These are phyloP conservation scores for Ariolimax columbianus DNA, from an alignment of 2,888 invertebrate genomes.

Conservation along the genomic window DNA sequence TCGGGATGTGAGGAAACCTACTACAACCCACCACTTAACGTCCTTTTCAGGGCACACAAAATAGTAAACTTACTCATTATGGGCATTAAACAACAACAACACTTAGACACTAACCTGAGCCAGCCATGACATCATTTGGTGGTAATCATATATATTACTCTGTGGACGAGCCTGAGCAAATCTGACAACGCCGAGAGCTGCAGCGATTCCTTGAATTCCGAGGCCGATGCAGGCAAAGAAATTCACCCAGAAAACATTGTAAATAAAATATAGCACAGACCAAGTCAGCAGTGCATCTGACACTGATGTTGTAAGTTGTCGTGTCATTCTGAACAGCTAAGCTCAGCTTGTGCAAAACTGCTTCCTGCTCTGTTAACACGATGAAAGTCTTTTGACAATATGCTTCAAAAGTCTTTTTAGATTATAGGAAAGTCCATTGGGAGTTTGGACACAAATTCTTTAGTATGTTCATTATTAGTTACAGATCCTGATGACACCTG, in stretches of 20 bases:
- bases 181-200: slow-evolving; percentile 67
- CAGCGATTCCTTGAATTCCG: slow-evolving; percentile 69
- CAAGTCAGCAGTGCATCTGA: slow-evolving; percentile 71
- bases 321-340: slow-evolving; percentile 57
- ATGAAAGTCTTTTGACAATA: background rate
- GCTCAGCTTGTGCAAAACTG: background rate
- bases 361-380: too few relatives aligned
- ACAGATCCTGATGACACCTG: too few relatives aligned
- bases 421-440: too few relatives aligned
- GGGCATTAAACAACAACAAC: background rate
- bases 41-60: too few relatives aligned
- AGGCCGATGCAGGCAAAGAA: slow-evolving; percentile 66
- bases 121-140: slow-evolving; percentile 50
- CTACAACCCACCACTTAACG: too few relatives aligned
- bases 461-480: too few relatives aligned
- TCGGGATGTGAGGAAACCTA: too few relatives aligned
- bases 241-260: slow-evolving; percentile 55
- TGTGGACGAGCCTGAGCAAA: slow-evolving; percentile 66
- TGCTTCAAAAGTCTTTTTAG: background rate
- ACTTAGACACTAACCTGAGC: slow-evolving; percentile 41
- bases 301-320: slow-evolving; percentile 70
- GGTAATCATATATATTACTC: slow-evolving; percentile 48
- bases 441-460: background rate
- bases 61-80: too few relatives aligned
- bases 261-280: slow-evolving; percentile 66